Evolutionary conservation across 1,140 invertebrate genomes (phyloP).

Genomic region (Centruroides vittatus): DNA sequence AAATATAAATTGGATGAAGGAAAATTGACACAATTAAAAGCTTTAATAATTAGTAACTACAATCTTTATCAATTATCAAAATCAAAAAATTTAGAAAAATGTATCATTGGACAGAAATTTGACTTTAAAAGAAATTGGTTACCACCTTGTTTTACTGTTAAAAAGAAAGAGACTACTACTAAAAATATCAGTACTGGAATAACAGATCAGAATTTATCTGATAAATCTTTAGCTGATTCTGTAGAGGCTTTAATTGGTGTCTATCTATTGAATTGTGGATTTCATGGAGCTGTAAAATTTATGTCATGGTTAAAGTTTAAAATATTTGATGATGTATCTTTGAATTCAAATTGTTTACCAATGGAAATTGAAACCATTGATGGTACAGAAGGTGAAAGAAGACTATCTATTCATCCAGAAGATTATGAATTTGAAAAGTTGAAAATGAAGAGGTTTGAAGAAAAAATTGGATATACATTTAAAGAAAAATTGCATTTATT

Average conservation of each 20-base stretch:
- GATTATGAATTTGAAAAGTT: no score
- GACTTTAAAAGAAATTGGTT: constrained; percentile 48
- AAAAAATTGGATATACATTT: constrained; percentile 49
- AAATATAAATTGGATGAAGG: constrained; percentile 58
- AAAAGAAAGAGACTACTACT: not conserved
- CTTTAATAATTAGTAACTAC: constrained; percentile 61
- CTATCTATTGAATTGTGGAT: constrained; percentile 43
- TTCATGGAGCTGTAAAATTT: constrained; percentile 41
- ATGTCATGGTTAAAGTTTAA: constrained; percentile 47
- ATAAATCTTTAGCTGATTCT: constrained; percentile 59
- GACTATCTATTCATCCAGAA: not conserved
- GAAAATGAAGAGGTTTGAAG: constrained; percentile 33
- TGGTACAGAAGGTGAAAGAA: no score
- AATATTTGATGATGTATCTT: not conserved
- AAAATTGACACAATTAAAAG: constrained; percentile 54
- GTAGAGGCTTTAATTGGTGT: constrained; percentile 72
- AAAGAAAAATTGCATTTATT: constrained; percentile 36
- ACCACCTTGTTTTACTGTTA: constrained; percentile 42
- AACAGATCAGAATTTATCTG: constrained; percentile 34
- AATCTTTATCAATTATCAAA: constrained; percentile 54
- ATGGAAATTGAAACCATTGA: not conserved
- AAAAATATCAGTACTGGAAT: no score
- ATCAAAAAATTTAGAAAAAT: constrained; percentile 31
- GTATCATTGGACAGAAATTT: constrained; percentile 44
- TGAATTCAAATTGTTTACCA: not conserved